These are phyloP conservation scores for Ginglymostoma cirratum DNA, from an alignment of 2,113 vertebrate species.

Conservation along the genomic window DNA sequence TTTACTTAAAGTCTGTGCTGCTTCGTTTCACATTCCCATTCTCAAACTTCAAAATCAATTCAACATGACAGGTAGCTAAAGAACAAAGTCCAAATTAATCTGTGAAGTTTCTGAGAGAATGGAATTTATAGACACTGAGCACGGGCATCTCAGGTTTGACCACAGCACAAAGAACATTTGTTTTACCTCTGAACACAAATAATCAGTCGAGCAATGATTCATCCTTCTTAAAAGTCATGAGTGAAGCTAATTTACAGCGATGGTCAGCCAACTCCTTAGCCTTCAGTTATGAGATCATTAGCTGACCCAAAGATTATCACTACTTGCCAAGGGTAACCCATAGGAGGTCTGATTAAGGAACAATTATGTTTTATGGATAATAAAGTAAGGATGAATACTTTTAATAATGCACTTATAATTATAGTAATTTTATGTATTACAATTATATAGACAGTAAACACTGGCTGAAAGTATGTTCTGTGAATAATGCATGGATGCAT, in stretches of 20 bases:
- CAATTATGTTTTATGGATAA: background rate
- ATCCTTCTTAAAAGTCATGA: background rate
- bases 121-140: too few species aligned
- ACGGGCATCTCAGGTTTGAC: background rate
- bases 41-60: constrained; percentile 26
- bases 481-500: background rate
- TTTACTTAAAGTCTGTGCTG: background rate
- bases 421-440: background rate
- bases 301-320: background rate
- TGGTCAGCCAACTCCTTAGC: background rate
- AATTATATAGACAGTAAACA: background rate
- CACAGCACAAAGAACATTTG: background rate
- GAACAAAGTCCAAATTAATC: background rate
- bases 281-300: background rate
- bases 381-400: background rate
- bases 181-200: background rate
- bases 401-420: background rate
- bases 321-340: background rate
- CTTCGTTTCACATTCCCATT: background rate
- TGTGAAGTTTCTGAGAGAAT: background rate
- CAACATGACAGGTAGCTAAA: background rate
- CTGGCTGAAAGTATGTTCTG: background rate
- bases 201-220: background rate
- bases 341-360: background rate
- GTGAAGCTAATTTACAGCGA: background rate